Percentiles rank a stretch among this genome's conserved stretches.
Conservation (phyloP, 2,888 invertebrate genomes). For the Empis livida region DNA sequence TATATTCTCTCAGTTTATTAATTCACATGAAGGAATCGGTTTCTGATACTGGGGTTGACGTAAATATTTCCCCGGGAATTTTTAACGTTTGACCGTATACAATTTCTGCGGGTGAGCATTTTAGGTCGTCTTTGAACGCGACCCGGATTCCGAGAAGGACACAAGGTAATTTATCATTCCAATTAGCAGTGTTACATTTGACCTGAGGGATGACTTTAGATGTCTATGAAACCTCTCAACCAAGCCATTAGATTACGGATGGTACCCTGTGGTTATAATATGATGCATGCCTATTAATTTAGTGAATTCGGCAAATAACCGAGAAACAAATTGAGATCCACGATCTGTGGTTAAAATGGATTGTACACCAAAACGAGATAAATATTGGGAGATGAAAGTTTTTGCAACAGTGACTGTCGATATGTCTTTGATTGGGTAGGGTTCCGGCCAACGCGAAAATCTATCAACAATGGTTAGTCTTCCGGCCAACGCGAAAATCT, state of each 20-base stretch:
- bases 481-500: constrained; percentile 4
- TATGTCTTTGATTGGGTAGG: constrained; percentile 1
- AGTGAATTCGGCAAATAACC: background rate
- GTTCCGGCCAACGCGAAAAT: constrained; percentile 3
- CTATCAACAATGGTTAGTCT: constrained; percentile 5
- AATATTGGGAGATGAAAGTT: constrained; percentile 1
- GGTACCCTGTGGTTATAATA: constrained; percentile 3
- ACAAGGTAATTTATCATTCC: constrained; percentile 7
- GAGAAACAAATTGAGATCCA: constrained; percentile 4
- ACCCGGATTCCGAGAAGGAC: constrained; percentile 8
- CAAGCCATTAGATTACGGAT: constrained; percentile 5
- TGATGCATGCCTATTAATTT: constrained; percentile 1
- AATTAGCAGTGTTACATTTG: constrained; percentile 2
- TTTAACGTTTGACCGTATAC: background rate
- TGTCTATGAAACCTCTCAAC: constrained; percentile 7
- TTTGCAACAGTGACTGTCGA: constrained; percentile 3
- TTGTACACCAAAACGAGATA: constrained; percentile 1
- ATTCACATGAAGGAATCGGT: background rate
- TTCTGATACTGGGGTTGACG: background rate
- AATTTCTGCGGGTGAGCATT: constrained; percentile 5
- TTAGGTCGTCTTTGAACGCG: constrained; percentile 5
- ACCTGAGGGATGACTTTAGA: constrained; percentile 4
- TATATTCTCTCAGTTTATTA: background rate
- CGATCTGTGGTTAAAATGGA: constrained; percentile 1
- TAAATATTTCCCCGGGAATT: background rate